Conservation (phyloP, 1,140 invertebrate genomes). For the Meteorus sp. region DNA sequence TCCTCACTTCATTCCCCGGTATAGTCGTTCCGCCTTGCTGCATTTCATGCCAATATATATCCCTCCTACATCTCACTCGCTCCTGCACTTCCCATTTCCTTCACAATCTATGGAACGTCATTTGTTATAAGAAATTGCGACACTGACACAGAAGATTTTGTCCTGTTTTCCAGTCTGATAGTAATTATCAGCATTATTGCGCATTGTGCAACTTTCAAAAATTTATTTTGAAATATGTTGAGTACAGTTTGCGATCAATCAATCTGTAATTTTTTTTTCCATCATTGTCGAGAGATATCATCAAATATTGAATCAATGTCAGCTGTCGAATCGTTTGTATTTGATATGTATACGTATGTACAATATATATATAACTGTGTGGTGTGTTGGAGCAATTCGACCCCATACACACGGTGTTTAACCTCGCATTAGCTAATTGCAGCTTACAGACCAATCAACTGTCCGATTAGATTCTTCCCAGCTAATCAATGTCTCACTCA, state of each 20-base stretch:
- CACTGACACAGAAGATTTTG: conserved; percentile 27
- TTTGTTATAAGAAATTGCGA: conserved; percentile 28
- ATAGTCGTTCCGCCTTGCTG: conserved; percentile 22
- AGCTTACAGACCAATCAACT: conserved; percentile 1
- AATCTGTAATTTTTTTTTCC: too few species aligned
- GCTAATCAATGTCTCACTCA: too few species aligned
- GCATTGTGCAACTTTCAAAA: not conserved
- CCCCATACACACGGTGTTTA: conserved; percentile 12
- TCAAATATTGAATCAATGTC: conserved; percentile 1
- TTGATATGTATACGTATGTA: not conserved
- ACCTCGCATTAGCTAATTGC: conserved; percentile 19
- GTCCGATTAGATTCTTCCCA: conserved; percentile 11
- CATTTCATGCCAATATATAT: conserved; percentile 11
- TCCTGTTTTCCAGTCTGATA: conserved; percentile 3
- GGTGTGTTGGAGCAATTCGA: not conserved
- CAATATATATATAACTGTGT: not conserved
- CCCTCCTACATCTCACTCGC: conserved; percentile 17
- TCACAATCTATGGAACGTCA: too few species aligned
- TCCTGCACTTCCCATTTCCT: conserved; percentile 11
- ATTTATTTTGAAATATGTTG: too few species aligned
- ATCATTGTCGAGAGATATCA: not conserved
- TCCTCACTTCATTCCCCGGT: too few species aligned
- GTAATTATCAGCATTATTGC: not conserved
- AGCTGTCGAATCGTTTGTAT: not conserved
- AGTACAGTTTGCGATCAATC: too few species aligned